These are phyloP conservation scores for Halcyon smyrnensis DNA, from an alignment of 2,797 vertebrate genomes.

Conservation along the genomic window DNA sequence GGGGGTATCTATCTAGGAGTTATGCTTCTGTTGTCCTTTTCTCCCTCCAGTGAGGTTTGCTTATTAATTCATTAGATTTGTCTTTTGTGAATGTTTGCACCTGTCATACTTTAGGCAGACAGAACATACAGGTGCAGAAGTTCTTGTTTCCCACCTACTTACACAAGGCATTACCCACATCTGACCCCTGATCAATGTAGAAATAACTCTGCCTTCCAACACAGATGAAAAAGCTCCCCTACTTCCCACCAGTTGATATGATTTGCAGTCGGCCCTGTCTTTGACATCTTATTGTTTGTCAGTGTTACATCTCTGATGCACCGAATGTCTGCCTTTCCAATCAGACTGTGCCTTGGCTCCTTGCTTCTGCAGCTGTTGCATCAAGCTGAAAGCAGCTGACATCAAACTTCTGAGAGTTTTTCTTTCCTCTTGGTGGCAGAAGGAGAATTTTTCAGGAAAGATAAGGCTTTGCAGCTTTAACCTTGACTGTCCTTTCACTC, in stretches of 20 bases:
- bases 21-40: neutral
- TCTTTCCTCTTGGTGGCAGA: neutral
- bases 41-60: neutral
- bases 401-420: neutral
- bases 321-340: neutral
- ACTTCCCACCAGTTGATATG: neutral
- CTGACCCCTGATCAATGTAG: neutral
- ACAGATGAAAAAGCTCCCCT: neutral
- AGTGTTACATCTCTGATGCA: neutral
- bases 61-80: neutral
- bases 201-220: neutral
- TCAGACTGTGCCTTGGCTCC: neutral
- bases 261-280: neutral
- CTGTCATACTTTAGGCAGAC: neutral
- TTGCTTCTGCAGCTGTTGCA: neutral
- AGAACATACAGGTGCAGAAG: neutral
- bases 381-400: neutral
- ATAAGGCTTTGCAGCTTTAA: neutral
- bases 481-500: neutral
- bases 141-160: neutral
- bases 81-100: neutral
- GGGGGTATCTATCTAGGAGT: neutral
- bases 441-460: neutral
- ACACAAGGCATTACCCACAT: neutral
- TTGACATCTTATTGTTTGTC: neutral